These are phyloP conservation scores for Hestina assimilis DNA, from an alignment of 1,140 invertebrate species.

Conservation along the genomic window DNA sequence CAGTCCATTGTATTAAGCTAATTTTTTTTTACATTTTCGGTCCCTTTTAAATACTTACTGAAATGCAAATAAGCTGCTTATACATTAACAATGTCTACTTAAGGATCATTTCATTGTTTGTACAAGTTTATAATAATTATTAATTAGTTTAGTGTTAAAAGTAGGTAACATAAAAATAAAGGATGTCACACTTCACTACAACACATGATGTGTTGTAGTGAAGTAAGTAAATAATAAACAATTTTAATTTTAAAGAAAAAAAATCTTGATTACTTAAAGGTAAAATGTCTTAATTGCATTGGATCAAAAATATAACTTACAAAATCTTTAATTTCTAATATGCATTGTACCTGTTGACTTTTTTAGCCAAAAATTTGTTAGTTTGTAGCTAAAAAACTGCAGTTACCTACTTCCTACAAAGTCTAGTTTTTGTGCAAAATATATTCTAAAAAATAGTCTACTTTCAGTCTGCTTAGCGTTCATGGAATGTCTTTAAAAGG, in stretches of 20 bases:
- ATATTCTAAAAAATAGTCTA: constrained; percentile 10
- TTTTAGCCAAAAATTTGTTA: no score
- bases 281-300: no score
- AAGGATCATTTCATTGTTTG: not conserved
- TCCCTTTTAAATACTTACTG: constrained; percentile 21
- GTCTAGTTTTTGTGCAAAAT: constrained; percentile 3
- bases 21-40: constrained; percentile 20
- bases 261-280: no score
- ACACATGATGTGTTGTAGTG: no score
- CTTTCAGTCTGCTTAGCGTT: constrained; percentile 23
- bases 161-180: not conserved
- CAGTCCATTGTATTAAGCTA: constrained; percentile 24
- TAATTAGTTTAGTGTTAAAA: no score
- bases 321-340: not conserved
- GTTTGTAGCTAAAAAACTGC: not conserved
- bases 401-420: constrained; percentile 4
- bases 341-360: no score
- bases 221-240: not conserved
- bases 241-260: no score
- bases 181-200: no score
- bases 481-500: constrained; percentile 22
- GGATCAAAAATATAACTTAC: no score
- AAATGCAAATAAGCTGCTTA: constrained; percentile 19
- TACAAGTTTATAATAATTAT: constrained; percentile 1
- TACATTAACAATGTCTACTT: constrained; percentile 6